Evolutionary conservation across 2,888 invertebrate species (phyloP).

Genomic region (Orthosia gothica): DNA sequence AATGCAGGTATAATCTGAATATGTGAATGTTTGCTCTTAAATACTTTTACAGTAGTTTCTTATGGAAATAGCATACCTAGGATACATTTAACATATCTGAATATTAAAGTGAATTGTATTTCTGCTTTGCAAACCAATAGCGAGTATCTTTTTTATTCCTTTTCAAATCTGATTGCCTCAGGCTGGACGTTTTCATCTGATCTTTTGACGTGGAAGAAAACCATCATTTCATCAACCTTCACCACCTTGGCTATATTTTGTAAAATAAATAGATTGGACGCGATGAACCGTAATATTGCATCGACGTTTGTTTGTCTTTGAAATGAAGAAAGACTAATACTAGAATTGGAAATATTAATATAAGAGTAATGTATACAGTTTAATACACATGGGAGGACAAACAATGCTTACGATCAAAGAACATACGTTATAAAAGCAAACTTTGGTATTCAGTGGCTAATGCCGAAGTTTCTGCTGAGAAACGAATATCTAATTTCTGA

Average conservation of each 20-base stretch:
- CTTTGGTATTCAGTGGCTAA: conserved; percentile 72
- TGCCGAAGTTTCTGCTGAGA: conserved; percentile 76
- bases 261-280: conserved; percentile 7
- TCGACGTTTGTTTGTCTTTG: neutral
- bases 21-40: conserved; percentile 8
- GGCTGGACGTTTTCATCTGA: conserved; percentile 34
- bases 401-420: conserved; percentile 63
- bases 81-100: conserved; percentile 59
- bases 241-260: conserved; percentile 9
- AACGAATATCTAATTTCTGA: conserved; percentile 84
- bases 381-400: conserved; percentile 40
- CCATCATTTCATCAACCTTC: conserved; percentile 24
- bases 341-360: conserved; percentile 22
- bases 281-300: neutral
- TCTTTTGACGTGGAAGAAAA: conserved; percentile 26
- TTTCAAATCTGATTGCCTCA: conserved; percentile 40
- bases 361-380: conserved; percentile 8
- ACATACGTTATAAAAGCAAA: conserved; percentile 59
- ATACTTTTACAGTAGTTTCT: conserved; percentile 30
- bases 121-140: conserved; percentile 54
- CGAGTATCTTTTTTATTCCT: conserved; percentile 65
- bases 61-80: conserved; percentile 51
- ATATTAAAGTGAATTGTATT: conserved; percentile 71
- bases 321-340: conserved; percentile 13
- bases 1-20: conserved; percentile 32